These are phyloP conservation scores for Nannospalax galili DNA, from an alignment of 2,113 vertebrate genomes.

Conservation along the genomic window DNA sequence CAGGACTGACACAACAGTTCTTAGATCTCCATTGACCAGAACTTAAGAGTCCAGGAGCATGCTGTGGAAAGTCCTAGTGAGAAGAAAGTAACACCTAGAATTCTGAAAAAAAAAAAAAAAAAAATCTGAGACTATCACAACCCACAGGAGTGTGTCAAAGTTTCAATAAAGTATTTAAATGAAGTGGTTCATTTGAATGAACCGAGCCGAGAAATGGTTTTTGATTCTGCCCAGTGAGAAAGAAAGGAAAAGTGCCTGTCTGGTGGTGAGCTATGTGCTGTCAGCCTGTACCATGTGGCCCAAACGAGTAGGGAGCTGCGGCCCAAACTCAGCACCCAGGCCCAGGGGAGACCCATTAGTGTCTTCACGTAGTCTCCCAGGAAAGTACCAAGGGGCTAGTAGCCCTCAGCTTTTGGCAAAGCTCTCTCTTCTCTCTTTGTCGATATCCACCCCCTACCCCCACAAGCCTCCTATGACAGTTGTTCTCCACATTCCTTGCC, in stretches of 20 bases:
- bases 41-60: too few species aligned
- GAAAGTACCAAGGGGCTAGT: neutral
- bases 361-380: neutral
- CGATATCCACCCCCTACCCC: too few species aligned
- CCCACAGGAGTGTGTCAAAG: too few species aligned
- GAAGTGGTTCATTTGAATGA: neutral
- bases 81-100: too few species aligned
- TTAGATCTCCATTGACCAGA: neutral
- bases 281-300: neutral
- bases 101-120: too few species aligned
- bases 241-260: neutral
- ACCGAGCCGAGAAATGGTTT: neutral
- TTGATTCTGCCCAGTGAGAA: slow-evolving; percentile 4
- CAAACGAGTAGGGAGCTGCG: neutral
- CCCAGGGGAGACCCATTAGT: neutral
- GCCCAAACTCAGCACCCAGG: neutral
- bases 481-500: neutral
- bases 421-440: neutral
- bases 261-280: neutral
- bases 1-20: neutral
- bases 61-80: too few species aligned
- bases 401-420: neutral
- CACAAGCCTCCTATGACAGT: neutral
- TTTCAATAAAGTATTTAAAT: too few species aligned
- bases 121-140: too few species aligned